A percentile compares a stretch with the other conserved stretches of the same genome.
Evolutionary conservation across 2,888 invertebrate species (phyloP).

Genomic region (Copidosoma aretas): DNA sequence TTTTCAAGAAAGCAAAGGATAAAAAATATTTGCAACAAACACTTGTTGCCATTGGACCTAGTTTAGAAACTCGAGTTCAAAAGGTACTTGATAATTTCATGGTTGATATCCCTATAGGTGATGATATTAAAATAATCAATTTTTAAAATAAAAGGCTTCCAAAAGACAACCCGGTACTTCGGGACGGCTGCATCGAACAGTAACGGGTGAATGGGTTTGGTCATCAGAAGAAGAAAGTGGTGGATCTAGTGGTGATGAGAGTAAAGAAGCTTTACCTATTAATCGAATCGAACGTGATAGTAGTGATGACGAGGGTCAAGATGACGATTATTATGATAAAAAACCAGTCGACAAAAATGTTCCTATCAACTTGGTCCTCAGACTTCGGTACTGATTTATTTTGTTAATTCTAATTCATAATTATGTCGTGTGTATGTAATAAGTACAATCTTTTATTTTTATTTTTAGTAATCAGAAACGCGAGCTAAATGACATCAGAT

Average conservation of each 20-base stretch:
- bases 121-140: background rate
- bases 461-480: slow-evolving; percentile 78
- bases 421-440: background rate
- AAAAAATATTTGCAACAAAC: slow-evolving; percentile 87
- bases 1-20: slow-evolving; percentile 97
- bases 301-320: slow-evolving; percentile 61
- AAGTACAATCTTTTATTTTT: slow-evolving; percentile 20
- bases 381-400: slow-evolving; percentile 75
- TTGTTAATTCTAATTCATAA: background rate
- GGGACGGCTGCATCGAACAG: slow-evolving; percentile 82
- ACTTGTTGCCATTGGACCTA: slow-evolving; percentile 84
- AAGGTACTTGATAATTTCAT: slow-evolving; percentile 68
- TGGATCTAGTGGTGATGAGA: slow-evolving; percentile 65
- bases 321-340: slow-evolving; percentile 55
- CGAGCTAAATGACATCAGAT: slow-evolving; percentile 96
- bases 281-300: slow-evolving; percentile 63
- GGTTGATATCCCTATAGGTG: slow-evolving; percentile 3
- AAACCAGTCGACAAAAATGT: slow-evolving; percentile 57
- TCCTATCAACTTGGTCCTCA: slow-evolving; percentile 83
- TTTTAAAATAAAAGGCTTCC: slow-evolving; percentile 64
- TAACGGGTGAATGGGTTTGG: slow-evolving; percentile 99
- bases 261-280: slow-evolving; percentile 61
- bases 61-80: slow-evolving; percentile 87
- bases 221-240: slow-evolving; percentile 89
- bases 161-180: slow-evolving; percentile 85